phyloP scores from a whole-genome alignment of 2,113 vertebrate genomes.

The Ammodytes dubius region DNA sequence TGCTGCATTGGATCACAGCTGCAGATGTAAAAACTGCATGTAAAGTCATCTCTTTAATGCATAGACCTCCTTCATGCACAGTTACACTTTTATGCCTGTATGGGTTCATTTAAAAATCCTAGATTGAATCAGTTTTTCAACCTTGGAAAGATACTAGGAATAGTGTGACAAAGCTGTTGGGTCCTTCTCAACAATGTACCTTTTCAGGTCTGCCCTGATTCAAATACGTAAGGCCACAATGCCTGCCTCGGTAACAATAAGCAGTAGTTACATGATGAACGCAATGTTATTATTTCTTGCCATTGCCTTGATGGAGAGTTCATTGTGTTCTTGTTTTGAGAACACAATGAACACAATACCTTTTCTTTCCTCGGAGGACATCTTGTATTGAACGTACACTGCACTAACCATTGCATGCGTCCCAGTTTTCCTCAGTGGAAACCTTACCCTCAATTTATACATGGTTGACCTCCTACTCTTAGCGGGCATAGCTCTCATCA shows the following conservation, averaged over 20 bases:
- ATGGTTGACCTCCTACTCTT: constrained; percentile 23
- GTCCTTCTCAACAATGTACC: background rate
- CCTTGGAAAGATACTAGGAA: background rate
- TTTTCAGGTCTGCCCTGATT: constrained; percentile 20
- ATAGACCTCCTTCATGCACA: background rate
- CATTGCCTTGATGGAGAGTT: constrained; percentile 8
- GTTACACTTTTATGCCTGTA: constrained; percentile 8
- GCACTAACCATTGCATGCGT: constrained; percentile 29
- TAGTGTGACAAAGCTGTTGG: background rate
- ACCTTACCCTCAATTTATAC: constrained; percentile 48
- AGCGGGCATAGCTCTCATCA: constrained; percentile 47
- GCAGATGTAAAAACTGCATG: background rate
- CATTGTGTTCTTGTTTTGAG: constrained; percentile 23
- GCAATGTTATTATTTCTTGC: constrained; percentile 5
- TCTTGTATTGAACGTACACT: constrained; percentile 19
- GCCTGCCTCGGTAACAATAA: constrained; percentile 6
- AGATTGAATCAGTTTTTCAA: background rate
- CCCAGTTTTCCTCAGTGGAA: constrained; percentile 59
- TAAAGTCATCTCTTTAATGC: constrained; percentile 1
- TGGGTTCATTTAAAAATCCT: constrained; percentile 14
- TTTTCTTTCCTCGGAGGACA: constrained; percentile 21
- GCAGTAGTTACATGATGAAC: background rate
- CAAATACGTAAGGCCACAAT: background rate
- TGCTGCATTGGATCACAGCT: constrained; percentile 29
- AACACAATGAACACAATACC: too few relatives aligned